phyloP scores from a whole-genome alignment of 2,888 invertebrate genomes.

The Thymelicus acteon region DNA sequence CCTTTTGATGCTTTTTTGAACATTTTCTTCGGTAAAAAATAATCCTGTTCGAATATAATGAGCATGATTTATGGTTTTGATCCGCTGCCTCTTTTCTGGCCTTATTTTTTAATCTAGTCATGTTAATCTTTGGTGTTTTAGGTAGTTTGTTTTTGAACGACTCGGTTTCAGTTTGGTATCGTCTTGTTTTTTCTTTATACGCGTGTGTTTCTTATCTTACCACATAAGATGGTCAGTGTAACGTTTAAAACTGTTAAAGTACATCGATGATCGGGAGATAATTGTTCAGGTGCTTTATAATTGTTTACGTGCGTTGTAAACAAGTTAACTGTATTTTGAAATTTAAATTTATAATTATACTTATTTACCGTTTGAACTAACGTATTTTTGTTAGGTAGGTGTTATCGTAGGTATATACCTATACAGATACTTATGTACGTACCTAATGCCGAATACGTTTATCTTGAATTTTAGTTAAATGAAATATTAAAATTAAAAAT shows the following conservation, averaged over 20 bases:
- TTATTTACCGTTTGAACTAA: too few relatives aligned
- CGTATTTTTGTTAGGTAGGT: too few relatives aligned
- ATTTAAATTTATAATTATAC: background rate
- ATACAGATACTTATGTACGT: too few relatives aligned
- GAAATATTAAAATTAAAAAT: too few relatives aligned
- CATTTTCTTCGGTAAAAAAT: constrained; percentile 83
- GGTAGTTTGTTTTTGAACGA: constrained; percentile 71
- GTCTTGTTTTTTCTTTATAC: constrained; percentile 22
- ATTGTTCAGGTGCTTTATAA: constrained; percentile 30
- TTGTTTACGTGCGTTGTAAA: background rate
- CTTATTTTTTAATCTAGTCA: constrained; percentile 73
- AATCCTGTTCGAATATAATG: constrained; percentile 84
- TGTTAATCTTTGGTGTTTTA: constrained; percentile 78
- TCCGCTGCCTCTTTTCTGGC: constrained; percentile 69
- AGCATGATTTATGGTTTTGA: constrained; percentile 84
- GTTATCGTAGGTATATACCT: background rate
- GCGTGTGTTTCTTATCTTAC: constrained; percentile 14
- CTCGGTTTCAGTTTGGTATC: constrained; percentile 49
- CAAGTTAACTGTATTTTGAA: background rate
- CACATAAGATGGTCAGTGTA: constrained; percentile 21
- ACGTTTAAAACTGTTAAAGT: constrained; percentile 18
- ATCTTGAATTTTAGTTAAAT: too few relatives aligned
- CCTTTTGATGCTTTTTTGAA: constrained; percentile 83
- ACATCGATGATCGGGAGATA: constrained; percentile 9
- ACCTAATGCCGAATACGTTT: too few relatives aligned